Base-by-base conservation (phyloP, 30 jellyfish, hydroid and myxozoan genomes). In the Clytia hemisphaerica region DNA sequence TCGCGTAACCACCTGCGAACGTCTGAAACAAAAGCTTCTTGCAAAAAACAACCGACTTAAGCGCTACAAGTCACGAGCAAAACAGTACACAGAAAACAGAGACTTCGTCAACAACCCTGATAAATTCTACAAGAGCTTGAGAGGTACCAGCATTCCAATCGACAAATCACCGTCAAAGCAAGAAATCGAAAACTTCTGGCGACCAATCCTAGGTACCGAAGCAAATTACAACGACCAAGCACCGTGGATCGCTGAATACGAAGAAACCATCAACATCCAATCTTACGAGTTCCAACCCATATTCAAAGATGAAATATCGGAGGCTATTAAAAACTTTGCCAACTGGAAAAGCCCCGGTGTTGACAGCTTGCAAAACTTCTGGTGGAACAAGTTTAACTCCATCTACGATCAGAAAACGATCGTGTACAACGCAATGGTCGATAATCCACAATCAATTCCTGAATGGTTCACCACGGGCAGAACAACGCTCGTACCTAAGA, bases 341-440 rank as follows among this genome's bases (percentile, higher is more conserved):
- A 66, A 38, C 45, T 42, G 78, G 78, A 66, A 66, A 37, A 12
- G 66, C 44, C 61, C 78, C 33, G 66, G 78, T 30, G 48, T 66
- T 12, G 66, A 40, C 32, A 18, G 61, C 27, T 59, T 63, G 42
- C 76, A 30, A 16, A 40, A 37, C 26, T 63, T 6, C 67, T 63
- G 76, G 76, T 25, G 37, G 32, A 63, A 63, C n/a, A 35, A 31
- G 5, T 16, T 35, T 18, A 32, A 33, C 19, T 44, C 69, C 37
- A 33, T 35, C 7, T 35, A 34, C 53, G n/a, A 37, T 61, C n/a
- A 29, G 75, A 37, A 61, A 30, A 61, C 19, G 40, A 34, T 34
- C 40, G 22, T 37, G 12, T n/a, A n/a, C n/a, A n/a, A n/a, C n/a
- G n/a, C n/a, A n/a, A n/a, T n/a, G n/a, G n/a, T n/a, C n/a, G n/a